These are phyloP conservation scores for Synodontis membranacea DNA, from an alignment of 2,113 vertebrate genomes.

Conservation along the genomic window DNA sequence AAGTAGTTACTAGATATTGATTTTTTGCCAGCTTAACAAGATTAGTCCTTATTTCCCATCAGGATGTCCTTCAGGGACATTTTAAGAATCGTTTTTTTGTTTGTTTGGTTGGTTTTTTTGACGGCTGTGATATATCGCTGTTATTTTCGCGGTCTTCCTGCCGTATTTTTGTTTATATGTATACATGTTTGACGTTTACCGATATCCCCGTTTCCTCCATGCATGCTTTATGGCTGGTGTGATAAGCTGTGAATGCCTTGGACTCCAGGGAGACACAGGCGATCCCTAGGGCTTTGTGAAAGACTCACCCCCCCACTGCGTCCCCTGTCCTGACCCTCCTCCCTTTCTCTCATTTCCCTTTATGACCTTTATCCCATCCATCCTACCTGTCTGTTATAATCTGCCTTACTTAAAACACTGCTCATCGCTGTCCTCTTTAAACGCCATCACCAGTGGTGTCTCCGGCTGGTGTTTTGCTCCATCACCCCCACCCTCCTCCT, in stretches of 20 bases:
- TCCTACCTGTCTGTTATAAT: conserved; percentile 29
- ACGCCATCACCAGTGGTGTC: neutral
- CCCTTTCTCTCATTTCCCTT: conserved; percentile 18
- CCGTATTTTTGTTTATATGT: too few relatives aligned
- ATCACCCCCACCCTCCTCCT: neutral
- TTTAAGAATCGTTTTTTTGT: neutral
- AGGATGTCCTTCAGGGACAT: neutral
- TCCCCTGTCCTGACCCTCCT: conserved; percentile 24
- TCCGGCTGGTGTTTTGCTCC: neutral
- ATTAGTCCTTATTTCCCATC: conserved; percentile 6
- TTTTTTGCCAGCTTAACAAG: neutral
- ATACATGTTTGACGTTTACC: neutral
- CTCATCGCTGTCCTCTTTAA: neutral
- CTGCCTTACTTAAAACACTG: neutral
- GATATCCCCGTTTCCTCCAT: conserved; percentile 1
- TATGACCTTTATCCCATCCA: conserved; percentile 24
- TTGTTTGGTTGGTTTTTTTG: neutral
- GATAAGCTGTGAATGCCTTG: conserved; percentile 21
- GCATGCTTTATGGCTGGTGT: conserved; percentile 31
- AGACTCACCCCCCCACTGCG: neutral
- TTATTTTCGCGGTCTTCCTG: neutral
- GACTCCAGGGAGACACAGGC: conserved; percentile 34
- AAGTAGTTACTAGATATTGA: conserved; percentile 21
- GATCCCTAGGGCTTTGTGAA: conserved; percentile 47
- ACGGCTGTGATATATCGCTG: neutral